Evolutionary conservation across 64 coral and sea anemone genomes (phyloP).

Genomic region (Actinia tenebrosa): DNA sequence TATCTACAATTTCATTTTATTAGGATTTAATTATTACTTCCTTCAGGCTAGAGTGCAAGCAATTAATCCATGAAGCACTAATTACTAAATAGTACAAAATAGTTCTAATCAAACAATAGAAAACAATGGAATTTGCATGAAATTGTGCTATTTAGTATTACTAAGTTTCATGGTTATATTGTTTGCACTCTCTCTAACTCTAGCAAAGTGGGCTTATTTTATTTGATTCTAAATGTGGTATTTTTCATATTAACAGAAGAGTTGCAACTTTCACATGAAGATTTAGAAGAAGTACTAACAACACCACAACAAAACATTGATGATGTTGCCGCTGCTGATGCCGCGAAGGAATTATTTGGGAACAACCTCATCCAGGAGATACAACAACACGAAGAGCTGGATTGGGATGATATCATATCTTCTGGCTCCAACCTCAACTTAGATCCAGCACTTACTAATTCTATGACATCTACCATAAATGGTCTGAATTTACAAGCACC

Average conservation of each 20-base stretch:
- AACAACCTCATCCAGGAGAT: conserved; percentile 95
- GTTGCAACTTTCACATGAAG: conserved; percentile 76
- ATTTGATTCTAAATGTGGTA: no score
- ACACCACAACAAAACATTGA: conserved; percentile 52
- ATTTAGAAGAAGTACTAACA: conserved; percentile 49
- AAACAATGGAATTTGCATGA: no score
- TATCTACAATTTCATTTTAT: no score
- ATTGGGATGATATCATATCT: conserved; percentile 98
- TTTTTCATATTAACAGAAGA: conserved; percentile 57
- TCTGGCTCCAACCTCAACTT: conserved; percentile 78
- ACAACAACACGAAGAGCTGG: conserved; percentile 89
- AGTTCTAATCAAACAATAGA: no score
- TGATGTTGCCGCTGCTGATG: conserved; percentile 90
- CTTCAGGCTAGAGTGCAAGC: no score
- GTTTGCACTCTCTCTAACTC: no score
- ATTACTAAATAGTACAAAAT: no score
- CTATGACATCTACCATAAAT: conserved; percentile 54
- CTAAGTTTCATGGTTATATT: no score
- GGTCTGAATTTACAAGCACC: conserved; percentile 29
- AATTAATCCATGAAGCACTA: no score
- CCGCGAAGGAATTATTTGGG: conserved; percentile 98
- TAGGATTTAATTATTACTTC: no score
- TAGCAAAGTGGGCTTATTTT: no score
- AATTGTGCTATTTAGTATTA: no score
- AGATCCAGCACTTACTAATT: conserved; percentile 66